These are phyloP conservation scores for Baronia brevicornis DNA, from an alignment of 2,888 invertebrate species.

Conservation along the genomic window DNA sequence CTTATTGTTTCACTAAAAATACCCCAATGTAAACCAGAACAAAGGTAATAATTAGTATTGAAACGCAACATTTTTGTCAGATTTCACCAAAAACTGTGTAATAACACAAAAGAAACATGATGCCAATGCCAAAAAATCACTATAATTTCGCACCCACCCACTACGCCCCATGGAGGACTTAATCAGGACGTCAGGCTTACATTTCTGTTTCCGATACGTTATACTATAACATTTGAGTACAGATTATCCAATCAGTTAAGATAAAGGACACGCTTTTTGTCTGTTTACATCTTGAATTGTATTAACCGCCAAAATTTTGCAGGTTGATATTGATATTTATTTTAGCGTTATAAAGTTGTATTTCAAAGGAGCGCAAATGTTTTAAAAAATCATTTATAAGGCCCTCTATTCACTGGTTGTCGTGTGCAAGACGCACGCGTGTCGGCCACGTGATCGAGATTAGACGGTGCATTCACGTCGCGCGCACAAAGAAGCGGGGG, in stretches of 20 bases:
- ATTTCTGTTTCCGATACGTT: constrained; percentile 73
- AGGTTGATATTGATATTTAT: constrained; percentile 34
- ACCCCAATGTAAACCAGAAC: constrained; percentile 24
- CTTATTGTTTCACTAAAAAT: constrained; percentile 32
- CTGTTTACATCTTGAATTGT: constrained; percentile 26
- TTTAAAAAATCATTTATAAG: constrained; percentile 34
- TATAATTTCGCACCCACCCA: constrained; percentile 56
- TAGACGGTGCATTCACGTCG: constrained; percentile 66
- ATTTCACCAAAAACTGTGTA: constrained; percentile 60
- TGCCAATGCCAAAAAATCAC: constrained; percentile 65
- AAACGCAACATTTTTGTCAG: constrained; percentile 53
- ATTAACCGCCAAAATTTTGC: constrained; percentile 39
- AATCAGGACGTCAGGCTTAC: constrained; percentile 64
- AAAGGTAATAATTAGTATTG: constrained; percentile 61
- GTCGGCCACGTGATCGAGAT: constrained; percentile 67
- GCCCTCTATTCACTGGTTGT: constrained; percentile 45
- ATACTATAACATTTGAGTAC: constrained; percentile 70
- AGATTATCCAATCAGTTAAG: constrained; percentile 76
- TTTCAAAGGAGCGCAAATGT: constrained; percentile 22
- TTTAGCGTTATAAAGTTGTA: constrained; percentile 28
- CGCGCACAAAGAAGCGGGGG: constrained; percentile 56
- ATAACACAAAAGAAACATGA: constrained; percentile 51
- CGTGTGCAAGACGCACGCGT: constrained; percentile 63
- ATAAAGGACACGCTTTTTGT: constrained; percentile 72
- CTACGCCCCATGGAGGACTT: constrained; percentile 60